A percentile compares a stretch with the other conserved stretches of the same genome.
These are phyloP conservation scores for Diaprepes abbreviatus DNA, from an alignment of 2,888 invertebrate genomes.

Conservation along the genomic window DNA sequence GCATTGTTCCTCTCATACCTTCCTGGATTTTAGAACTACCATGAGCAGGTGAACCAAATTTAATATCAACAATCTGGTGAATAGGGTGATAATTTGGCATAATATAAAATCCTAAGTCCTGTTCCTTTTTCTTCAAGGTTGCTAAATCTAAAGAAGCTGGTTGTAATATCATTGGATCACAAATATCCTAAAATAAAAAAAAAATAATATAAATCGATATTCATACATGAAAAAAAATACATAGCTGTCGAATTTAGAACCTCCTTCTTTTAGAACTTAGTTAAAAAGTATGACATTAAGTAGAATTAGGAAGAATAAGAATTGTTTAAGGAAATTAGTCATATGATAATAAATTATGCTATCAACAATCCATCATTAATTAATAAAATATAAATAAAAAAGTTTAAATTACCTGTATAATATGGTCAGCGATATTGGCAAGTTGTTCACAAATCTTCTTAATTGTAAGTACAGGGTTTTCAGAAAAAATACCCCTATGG, in stretches of 20 bases:
- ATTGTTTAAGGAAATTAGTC: neutral
- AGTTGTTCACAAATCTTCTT: constrained; percentile 80
- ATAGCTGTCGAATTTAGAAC: too few species aligned
- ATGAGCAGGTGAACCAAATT: constrained; percentile 93
- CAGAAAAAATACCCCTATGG: constrained; percentile 91
- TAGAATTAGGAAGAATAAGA: too few species aligned
- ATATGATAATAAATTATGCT: too few species aligned
- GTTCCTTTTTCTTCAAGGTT: constrained; percentile 87
- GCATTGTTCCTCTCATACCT: too few species aligned
- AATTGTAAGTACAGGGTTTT: constrained; percentile 85
- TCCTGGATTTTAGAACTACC: constrained; percentile 92
- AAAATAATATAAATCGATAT: neutral
- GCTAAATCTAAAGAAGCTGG: constrained; percentile 92
- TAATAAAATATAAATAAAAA: too few species aligned
- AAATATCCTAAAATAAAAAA: constrained; percentile 73
- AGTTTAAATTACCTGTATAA: constrained; percentile 80
- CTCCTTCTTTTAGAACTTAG: too few species aligned
- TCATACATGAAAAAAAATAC: too few species aligned
- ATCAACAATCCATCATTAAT: too few species aligned
- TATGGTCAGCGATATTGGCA: constrained; percentile 85
- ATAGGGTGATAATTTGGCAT: constrained; percentile 86
- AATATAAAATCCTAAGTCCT: constrained; percentile 92
- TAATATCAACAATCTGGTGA: constrained; percentile 88
- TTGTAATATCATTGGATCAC: constrained; percentile 92
- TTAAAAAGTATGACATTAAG: too few species aligned